These are phyloP conservation scores for Argynnis bischoffii DNA, from an alignment of 2,888 invertebrate genomes.

Conservation along the genomic window DNA sequence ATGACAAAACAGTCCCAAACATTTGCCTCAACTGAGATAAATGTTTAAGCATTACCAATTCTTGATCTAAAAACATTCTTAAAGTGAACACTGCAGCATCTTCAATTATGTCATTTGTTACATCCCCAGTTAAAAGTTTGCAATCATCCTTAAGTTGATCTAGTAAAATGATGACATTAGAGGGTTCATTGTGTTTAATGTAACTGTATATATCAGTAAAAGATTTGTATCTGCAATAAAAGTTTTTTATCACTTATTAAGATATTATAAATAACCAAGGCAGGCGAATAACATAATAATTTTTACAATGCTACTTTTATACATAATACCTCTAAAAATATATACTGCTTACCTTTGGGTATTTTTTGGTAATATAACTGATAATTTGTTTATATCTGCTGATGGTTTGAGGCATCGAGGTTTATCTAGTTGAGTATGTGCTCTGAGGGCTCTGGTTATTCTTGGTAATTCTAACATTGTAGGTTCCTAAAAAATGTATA, in stretches of 20 bases:
- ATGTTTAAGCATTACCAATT: constrained; percentile 82
- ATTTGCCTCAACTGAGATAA: constrained; percentile 80
- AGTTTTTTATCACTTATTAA: constrained; percentile 26
- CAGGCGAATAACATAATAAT: too few species aligned
- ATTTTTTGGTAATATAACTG: constrained; percentile 39
- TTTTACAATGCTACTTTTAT: too few species aligned
- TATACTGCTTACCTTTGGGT: constrained; percentile 39
- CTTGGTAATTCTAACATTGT: constrained; percentile 81
- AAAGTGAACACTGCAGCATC: constrained; percentile 84
- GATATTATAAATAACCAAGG: neutral
- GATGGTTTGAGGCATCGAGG: constrained; percentile 66
- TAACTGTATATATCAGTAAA: constrained; percentile 75
- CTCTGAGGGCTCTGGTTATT: constrained; percentile 85
- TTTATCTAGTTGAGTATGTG: constrained; percentile 82
- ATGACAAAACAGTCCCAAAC: constrained; percentile 82
- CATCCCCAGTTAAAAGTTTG: constrained; percentile 78
- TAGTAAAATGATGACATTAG: constrained; percentile 59
- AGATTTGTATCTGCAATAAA: constrained; percentile 67
- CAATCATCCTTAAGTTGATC: constrained; percentile 59
- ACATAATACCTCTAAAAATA: too few species aligned
- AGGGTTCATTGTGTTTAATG: constrained; percentile 64
- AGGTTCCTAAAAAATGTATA: constrained; percentile 3
- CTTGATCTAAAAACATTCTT: constrained; percentile 83
- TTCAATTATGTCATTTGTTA: constrained; percentile 81
- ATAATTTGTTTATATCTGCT: constrained; percentile 41